These are phyloP conservation scores for Otus scops DNA, from an alignment of 2,797 vertebrate genomes.

Conservation along the genomic window DNA sequence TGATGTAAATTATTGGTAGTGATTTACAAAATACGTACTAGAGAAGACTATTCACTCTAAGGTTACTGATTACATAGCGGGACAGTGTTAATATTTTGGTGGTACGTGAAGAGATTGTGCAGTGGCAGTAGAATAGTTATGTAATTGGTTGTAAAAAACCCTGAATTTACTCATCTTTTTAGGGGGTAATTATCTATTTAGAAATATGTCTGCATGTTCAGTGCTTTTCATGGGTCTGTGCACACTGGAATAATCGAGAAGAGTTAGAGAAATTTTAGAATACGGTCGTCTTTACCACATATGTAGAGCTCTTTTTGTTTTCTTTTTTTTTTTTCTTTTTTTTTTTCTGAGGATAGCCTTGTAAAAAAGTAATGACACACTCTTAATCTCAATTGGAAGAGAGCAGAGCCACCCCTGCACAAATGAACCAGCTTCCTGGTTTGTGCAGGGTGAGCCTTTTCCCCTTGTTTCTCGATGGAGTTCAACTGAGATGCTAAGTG, in stretches of 20 bases:
- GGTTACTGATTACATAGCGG: not conserved
- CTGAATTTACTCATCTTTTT: not conserved
- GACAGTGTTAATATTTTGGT: not conserved
- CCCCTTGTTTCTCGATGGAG: not conserved
- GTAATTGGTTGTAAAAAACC: rapidly evolving
- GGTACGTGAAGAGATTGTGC: not conserved
- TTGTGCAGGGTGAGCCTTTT: not conserved
- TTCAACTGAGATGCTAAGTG: not conserved
- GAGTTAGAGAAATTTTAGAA: not conserved
- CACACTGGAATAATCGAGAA: not conserved
- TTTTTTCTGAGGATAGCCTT: not conserved
- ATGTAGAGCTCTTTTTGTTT: not conserved
- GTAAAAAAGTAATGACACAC: not conserved
- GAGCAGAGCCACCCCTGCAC: not conserved
- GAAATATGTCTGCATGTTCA: not conserved
- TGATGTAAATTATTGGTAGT: not conserved
- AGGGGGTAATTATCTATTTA: not conserved
- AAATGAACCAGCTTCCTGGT: not conserved
- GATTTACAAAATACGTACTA: not conserved
- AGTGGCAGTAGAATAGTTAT: not conserved
- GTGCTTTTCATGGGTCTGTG: not conserved
- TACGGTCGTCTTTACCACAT: not conserved
- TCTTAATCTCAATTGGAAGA: not conserved
- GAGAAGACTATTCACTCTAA: not conserved
- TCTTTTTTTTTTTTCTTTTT: not conserved